Conservation (phyloP, 2,888 invertebrate genomes). For the Aleiodes testaceus region DNA sequence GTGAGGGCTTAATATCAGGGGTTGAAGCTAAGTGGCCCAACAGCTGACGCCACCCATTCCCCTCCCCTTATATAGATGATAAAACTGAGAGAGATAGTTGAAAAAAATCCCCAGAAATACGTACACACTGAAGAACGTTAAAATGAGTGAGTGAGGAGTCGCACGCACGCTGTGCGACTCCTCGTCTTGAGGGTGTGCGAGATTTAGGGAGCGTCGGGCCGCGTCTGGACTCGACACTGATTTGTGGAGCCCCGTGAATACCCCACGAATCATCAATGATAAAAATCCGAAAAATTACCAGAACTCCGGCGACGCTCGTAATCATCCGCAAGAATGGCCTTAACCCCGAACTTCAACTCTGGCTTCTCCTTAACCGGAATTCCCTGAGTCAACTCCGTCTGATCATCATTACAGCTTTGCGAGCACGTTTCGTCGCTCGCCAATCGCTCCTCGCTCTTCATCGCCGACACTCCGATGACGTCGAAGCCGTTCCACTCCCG, state of each 20-base stretch:
- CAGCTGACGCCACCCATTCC: slow-evolving; percentile 74
- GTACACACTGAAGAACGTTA: background rate
- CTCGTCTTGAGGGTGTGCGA: slow-evolving; percentile 73
- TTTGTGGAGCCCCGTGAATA: slow-evolving; percentile 71
- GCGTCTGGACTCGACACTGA: slow-evolving; percentile 73
- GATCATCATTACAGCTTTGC: slow-evolving; percentile 65
- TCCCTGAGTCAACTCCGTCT: slow-evolving; percentile 45
- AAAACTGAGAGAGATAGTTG: slow-evolving; percentile 34
- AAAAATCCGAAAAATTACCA: slow-evolving; percentile 44
- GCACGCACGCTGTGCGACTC: slow-evolving; percentile 70
- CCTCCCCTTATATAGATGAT: slow-evolving; percentile 20
- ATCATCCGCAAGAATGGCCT: slow-evolving; percentile 87
- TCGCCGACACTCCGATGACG: slow-evolving; percentile 11
- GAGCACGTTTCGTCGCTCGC: slow-evolving; percentile 64
- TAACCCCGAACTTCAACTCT: slow-evolving; percentile 92
- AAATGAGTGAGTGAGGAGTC: slow-evolving; percentile 39
- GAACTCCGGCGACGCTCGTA: slow-evolving; percentile 70
- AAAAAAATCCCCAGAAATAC: slow-evolving; percentile 17
- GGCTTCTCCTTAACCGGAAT: slow-evolving; percentile 78
- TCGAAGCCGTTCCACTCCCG: slow-evolving; percentile 36
- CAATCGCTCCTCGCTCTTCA: slow-evolving; percentile 31
- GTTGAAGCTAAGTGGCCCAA: slow-evolving; percentile 75
- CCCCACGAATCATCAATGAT: no score
- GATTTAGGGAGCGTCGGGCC: slow-evolving; percentile 71
- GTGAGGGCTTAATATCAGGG: slow-evolving; percentile 72